A percentile compares a stretch with the other conserved stretches of the same genome.
Evolutionary conservation across 2,888 invertebrate species (phyloP).

Genomic region (Palloptera scutellata): DNA sequence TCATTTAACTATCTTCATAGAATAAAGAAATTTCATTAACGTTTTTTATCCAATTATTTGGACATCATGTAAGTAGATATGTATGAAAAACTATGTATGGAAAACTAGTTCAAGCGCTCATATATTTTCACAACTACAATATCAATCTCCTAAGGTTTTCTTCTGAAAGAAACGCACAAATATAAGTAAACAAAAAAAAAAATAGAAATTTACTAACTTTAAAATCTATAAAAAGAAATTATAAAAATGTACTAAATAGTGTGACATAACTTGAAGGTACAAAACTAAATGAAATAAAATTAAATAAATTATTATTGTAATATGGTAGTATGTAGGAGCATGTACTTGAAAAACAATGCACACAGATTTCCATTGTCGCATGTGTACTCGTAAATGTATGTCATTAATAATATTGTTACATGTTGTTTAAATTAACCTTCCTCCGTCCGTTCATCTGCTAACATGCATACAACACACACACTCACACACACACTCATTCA

Average conservation of each 20-base stretch:
- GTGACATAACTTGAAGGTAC: background rate
- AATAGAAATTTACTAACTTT: conserved; percentile 9
- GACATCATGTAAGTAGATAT: too few species aligned
- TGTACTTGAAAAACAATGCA: conserved; percentile 1
- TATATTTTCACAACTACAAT: conserved; percentile 14
- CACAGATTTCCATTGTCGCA: conserved; percentile 7
- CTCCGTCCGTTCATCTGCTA: conserved; percentile 34
- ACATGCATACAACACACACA: background rate
- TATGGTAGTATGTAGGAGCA: too few species aligned
- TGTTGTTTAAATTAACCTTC: conserved; percentile 36
- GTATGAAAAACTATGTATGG: too few species aligned
- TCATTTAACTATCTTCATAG: too few species aligned
- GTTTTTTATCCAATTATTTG: too few species aligned
- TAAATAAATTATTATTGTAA: too few species aligned
- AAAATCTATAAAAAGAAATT: conserved; percentile 33
- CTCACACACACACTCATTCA: background rate
- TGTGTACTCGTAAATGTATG: background rate
- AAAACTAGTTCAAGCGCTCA: conserved; percentile 11
- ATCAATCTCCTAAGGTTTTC: conserved; percentile 10
- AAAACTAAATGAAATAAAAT: conserved; percentile 18
- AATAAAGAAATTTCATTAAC: too few species aligned
- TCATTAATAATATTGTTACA: conserved; percentile 16
- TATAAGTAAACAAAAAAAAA: background rate
- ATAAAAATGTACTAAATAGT: conserved; percentile 28
- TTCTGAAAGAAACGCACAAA: conserved; percentile 3